Percentiles rank a stretch among this genome's conserved stretches.
phyloP scores from a whole-genome alignment of 2,797 vertebrate genomes.

The Dallia pectoralis region DNA sequence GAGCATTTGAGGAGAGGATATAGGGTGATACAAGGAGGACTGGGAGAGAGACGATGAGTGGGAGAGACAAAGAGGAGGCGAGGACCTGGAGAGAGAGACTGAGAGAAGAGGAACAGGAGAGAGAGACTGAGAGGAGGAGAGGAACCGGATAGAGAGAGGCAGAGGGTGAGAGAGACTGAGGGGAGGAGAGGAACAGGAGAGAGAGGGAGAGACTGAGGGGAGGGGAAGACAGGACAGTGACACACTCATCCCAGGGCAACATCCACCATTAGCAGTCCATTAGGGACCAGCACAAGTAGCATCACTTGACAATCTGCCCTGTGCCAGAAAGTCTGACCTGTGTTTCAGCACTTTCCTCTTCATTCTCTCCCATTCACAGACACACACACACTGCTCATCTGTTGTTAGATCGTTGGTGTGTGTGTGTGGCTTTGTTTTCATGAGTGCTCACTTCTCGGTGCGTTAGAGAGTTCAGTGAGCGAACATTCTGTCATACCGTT shows the following conservation, averaged over 20 bases:
- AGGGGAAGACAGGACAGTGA: constrained; percentile 59
- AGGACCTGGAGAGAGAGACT: background rate
- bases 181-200: constrained; percentile 37
- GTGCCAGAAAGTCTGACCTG: constrained; percentile 61
- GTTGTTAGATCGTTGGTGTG: constrained; percentile 6
- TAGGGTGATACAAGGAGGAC: background rate
- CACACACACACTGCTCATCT: constrained; percentile 23
- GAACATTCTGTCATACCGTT: background rate
- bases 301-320: constrained; percentile 68
- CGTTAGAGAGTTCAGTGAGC: constrained; percentile 13
- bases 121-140: no score
- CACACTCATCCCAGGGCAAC: constrained; percentile 73
- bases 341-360: constrained; percentile 50
- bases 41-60: background rate
- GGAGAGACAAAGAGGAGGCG: background rate
- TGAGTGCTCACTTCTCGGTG: constrained; percentile 32
- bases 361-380: constrained; percentile 30
- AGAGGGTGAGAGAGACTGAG: no score
- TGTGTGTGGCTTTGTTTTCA: background rate
- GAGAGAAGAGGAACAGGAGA: constrained; percentile 34
- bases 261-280: constrained; percentile 81
- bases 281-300: constrained; percentile 74
- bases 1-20: background rate
- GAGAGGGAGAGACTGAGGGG: constrained; percentile 29
- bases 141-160: background rate